Conservation (phyloP, 2,797 vertebrate species). For the Acridotheres tristis region DNA sequence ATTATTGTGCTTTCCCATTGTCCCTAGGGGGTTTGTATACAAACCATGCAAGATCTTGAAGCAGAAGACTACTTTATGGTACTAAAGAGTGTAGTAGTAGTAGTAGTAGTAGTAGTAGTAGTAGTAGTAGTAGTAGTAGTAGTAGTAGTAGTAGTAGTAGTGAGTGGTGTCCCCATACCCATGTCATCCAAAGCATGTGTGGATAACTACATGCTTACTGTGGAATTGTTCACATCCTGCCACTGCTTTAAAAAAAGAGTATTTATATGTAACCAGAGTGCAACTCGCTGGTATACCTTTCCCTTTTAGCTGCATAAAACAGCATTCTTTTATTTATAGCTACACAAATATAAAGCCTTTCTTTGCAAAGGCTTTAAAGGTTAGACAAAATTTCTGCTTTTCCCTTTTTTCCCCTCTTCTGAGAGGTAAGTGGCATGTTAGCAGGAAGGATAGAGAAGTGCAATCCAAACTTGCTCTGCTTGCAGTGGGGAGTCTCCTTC, state of each 20-base stretch:
- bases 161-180: conserved; percentile 3
- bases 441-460: background rate
- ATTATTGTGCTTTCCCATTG: background rate
- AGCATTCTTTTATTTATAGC: conserved; percentile 31
- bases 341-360: conserved; percentile 29
- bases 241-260: conserved; percentile 19
- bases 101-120: no score
- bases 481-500: background rate
- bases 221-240: background rate
- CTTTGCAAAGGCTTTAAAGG: conserved; percentile 38
- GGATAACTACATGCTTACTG: background rate
- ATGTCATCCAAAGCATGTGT: background rate
- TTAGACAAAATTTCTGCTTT: background rate
- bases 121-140: background rate
- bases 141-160: background rate
- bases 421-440: background rate
- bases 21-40: background rate
- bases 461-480: background rate
- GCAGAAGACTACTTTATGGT: background rate
- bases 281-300: background rate
- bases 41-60: background rate
- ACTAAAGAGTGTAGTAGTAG: background rate
- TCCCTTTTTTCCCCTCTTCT: background rate
- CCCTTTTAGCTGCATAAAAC: conserved; percentile 22
- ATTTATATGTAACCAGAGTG: conserved; percentile 26